Evolutionary conservation across 2,797 vertebrate genomes (phyloP), one percentile per base, ranked within the genome.

Genomic region (Acridotheres tristis): DNA sequence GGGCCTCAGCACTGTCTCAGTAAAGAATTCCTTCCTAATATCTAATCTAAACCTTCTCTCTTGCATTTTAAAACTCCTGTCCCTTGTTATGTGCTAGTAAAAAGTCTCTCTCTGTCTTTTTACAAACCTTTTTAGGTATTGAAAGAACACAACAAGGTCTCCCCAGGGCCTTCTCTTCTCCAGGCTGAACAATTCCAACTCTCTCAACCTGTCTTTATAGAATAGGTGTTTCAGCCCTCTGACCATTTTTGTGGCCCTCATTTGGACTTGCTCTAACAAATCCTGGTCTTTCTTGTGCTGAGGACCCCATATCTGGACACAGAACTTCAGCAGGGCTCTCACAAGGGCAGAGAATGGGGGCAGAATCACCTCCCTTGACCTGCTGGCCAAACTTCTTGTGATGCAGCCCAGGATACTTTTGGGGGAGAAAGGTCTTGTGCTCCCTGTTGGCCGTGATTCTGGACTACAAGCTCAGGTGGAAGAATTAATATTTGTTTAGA

Each of bases 1-100:
- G 10, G 4, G 6, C 1, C 26, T 75, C 42, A 72, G 4, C 30
- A 32, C 4, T 4, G 3, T 32, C 13, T 16, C 4, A 0, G 1
- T n/a, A 51, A 89, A 74, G 5, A 81, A 13, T 10, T 19, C 74
- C 16, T 36, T 68, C 10, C 9, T 38, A 61, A 62, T 30, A 6
- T 40, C 3, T 18, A 36, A 16, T 25, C 2, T 67, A 71, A 90
- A 51, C 3, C 3, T 30, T 10, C 6, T 2, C 1, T 42, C 7
- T 63, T 51, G 15, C 21, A 57, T 7, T 68, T 87, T 71, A 63
- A 85, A 78, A 43, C 8, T 11, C 1, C 2, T 65, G 5, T 0
- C 8, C 1, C 21, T 75, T 51, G 16, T 57, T 11, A 7, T 88
- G 16, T 18, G 5, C 38, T 51, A 10, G 1, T 63, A 86, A 62